Conservation (phyloP, 2,797 vertebrate species). For the Neopelma chrysocephalum region DNA sequence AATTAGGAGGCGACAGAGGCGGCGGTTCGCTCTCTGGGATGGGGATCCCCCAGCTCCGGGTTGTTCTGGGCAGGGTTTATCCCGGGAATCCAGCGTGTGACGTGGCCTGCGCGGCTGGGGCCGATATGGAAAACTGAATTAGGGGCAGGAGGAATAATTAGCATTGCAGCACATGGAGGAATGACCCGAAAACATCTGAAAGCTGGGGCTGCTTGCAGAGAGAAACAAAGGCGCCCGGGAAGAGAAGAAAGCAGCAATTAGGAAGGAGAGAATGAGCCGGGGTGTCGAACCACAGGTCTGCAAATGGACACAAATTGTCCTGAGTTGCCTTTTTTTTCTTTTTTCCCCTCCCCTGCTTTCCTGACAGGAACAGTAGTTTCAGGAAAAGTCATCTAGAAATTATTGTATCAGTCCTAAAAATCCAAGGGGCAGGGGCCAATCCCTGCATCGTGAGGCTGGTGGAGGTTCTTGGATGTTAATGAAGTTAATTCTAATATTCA, state of each 20-base stretch:
- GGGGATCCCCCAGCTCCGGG: neutral
- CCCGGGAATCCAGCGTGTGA: neutral
- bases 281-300: constrained; percentile 22
- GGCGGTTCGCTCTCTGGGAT: fast-evolving
- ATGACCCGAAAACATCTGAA: constrained; percentile 49
- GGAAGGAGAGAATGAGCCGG: constrained; percentile 28
- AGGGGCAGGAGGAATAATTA: constrained; percentile 33
- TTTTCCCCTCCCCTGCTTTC: neutral
- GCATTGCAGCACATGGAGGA: constrained; percentile 20
- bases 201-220: constrained; percentile 42
- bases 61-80: neutral
- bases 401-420: neutral
- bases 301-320: constrained; percentile 37
- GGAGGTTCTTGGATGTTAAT: neutral
- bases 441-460: neutral
- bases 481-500: neutral
- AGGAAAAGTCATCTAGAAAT: neutral
- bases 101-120: neutral
- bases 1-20: neutral
- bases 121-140: neutral
- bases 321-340: neutral
- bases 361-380: neutral
- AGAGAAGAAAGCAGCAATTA: constrained; percentile 60
- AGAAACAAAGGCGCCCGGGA: constrained; percentile 34
- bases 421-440: too few relatives aligned